Evolutionary conservation across 1,140 invertebrate species (phyloP), one percentile per base, ranked within the genome.

Genomic region (Lanistes nyassanus): DNA sequence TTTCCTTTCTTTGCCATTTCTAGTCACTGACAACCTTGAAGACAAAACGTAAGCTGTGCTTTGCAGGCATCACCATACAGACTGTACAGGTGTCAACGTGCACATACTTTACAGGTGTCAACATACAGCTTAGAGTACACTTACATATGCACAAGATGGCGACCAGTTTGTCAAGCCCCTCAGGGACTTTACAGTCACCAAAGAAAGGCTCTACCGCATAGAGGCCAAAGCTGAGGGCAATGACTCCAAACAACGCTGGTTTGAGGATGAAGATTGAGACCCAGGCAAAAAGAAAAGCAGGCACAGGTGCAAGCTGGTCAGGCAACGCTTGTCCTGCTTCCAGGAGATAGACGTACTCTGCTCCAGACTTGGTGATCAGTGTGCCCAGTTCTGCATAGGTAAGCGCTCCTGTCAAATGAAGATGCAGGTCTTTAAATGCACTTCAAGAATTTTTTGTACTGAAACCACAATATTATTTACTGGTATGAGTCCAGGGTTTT

Each of bases 131-230:
- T 4, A 62, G n/a, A 66, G 16, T 6, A 73, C 31, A 85, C 84
- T 84, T 78, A 86, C 87, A 74, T 62, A 88, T 84, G 39, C 78
- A 79, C 4, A 80, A n/a, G 23, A 81, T 74, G 36, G 85, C 79
- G 2, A 85, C 56, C 0, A 82, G 55, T 70, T 85, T 87, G 2
- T 80, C 73, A 2, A 83, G 69, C 16, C 65, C 56, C 0, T 74
- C 74, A 1, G 86, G 86, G 31, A 80, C 75, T 53, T 79, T 76
- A 80, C 85, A 86, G 29, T 74, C 72, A 1, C 92, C 92, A 87
- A 94, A 97, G 79, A 96, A 93, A 3, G 96, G 95, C 83, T 96
- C 93, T 23, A 97, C 90, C n/a, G 96, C 92, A 87, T 98, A 98
- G 79, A 94, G 94, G 0, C 95, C 95, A 90, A 98, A 96, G 51